Evolutionary conservation across 2,888 invertebrate genomes (phyloP).

Genomic region (Diarsia dahlii): DNA sequence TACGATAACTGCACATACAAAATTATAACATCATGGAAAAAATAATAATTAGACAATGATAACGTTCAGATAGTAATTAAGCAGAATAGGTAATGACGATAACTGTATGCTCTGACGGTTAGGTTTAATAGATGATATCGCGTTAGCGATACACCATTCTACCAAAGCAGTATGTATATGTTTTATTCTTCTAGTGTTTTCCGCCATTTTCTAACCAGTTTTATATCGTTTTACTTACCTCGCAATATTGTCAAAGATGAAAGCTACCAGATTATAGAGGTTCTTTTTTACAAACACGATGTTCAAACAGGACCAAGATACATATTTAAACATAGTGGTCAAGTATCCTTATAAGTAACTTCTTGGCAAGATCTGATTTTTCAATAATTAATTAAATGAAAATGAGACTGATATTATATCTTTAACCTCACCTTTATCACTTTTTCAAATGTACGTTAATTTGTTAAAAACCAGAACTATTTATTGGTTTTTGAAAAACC

Average conservation of each 20-base stretch:
- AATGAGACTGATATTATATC: neutral
- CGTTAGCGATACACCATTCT: neutral
- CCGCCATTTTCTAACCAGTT: neutral
- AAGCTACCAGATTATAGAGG: neutral
- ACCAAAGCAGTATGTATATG: neutral
- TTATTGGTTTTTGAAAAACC: neutral
- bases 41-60: constrained; percentile 35
- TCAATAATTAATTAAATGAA: neutral
- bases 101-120: neutral
- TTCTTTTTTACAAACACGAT: neutral
- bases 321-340: neutral
- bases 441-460: too few species aligned
- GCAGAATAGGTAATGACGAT: constrained; percentile 31
- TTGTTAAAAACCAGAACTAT: neutral
- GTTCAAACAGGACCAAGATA: neutral
- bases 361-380: neutral
- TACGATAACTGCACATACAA: constrained; percentile 4
- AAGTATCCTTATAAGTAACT: neutral
- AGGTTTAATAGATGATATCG: constrained; percentile 6
- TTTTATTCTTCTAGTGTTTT: neutral
- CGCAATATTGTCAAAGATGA: neutral
- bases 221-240: neutral
- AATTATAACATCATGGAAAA: neutral
- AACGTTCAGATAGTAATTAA: constrained; percentile 17
- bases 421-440: neutral